A percentile compares a stretch with the other conserved stretches of the same genome.
Evolutionary conservation across 2,797 vertebrate species (phyloP).

Genomic region (Champsocephalus gunnari): DNA sequence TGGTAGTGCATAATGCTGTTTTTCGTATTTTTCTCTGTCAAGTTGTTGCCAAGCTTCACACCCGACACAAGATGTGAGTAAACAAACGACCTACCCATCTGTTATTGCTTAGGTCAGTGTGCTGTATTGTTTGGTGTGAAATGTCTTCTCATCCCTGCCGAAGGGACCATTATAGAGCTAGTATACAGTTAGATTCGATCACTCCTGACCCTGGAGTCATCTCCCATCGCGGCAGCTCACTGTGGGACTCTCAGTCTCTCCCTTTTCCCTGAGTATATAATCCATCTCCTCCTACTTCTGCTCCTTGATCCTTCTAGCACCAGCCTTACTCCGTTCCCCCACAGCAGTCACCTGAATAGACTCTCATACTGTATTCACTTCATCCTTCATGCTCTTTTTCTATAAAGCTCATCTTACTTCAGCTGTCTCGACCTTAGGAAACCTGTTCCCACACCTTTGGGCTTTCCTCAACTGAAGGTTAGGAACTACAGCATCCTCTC

Average conservation of each 20-base stretch:
- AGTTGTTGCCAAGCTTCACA: constrained; percentile 28
- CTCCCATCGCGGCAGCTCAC: constrained; percentile 9
- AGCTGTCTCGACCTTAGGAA: constrained; percentile 56
- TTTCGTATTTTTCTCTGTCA: constrained; percentile 8
- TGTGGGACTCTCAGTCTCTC: constrained; percentile 17
- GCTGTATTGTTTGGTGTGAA: background rate
- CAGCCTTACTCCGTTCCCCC: background rate
- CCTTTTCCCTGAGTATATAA: constrained; percentile 20
- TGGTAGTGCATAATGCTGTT: constrained; percentile 3
- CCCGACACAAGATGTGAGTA: background rate
- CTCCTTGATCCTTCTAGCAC: constrained; percentile 37
- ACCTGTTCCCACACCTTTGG: constrained; percentile 50
- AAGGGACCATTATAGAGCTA: constrained; percentile 13
- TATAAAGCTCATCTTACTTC: constrained; percentile 37
- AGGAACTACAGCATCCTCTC: constrained; percentile 42
- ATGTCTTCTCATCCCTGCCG: background rate
- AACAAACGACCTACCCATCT: constrained; percentile 29
- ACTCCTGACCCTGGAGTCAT: constrained; percentile 24
- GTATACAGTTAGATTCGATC: constrained; percentile 25
- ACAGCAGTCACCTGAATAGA: constrained; percentile 50
- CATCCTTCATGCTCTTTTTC: constrained; percentile 41
- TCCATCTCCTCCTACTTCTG: constrained; percentile 44
- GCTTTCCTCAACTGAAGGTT: constrained; percentile 64
- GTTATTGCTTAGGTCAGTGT: constrained; percentile 8
- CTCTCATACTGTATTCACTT: constrained; percentile 40